Base-by-base conservation (phyloP, 2,113 vertebrate genomes). In the Brachypodius melanocephalos region DNA sequence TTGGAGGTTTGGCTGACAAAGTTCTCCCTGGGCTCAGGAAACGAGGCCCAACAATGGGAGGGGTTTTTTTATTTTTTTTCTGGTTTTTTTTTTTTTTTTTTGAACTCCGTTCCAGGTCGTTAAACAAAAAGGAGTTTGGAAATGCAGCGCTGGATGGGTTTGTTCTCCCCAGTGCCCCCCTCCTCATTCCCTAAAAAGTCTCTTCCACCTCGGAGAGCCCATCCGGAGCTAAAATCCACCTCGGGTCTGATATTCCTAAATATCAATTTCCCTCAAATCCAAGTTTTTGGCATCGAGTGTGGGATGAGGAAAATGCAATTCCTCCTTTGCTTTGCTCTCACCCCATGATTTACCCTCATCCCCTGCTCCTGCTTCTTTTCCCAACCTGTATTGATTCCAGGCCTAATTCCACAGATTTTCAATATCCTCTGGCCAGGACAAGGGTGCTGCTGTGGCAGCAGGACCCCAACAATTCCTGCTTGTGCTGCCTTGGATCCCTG, bases 81-180 rank as follows among this genome's bases (percentile, higher is more conserved):
- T 29, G n/a, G n/a, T 13, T 38, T 12, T 26, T 21, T 22, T 51
- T 19, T 54, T 45, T 28, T 45, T 26, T 24, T 49, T 77, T 54
- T 46, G 3, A 1, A 57, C 52, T 57, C 61, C 17, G 19, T 52
- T 59, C 55, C 49, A n/a, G 29, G 42, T 32, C 54, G 15, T 62
- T 28, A 40, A 59, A 29, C 67, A 31, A 25, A 29, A 38, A 38
- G 42, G 19, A 42, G 21, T 26, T 36, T 18, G 78, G 52, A 65
- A 89, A 65, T 0, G 15, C 7, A 1, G 45, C n/a, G 0, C 3
- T 54, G 46, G 5, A 45, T 0, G 32, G 14, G 48, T 45, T 62
- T 61, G 45, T 4, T 26, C 38, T 32, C 28, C 49, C 31, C n/a
- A 1, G 18, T 1, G 42, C 75, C 48, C 61, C 12, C 65, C 24